Conservation (phyloP, 2,113 vertebrate genomes). For the Sebastes schlegelii region DNA sequence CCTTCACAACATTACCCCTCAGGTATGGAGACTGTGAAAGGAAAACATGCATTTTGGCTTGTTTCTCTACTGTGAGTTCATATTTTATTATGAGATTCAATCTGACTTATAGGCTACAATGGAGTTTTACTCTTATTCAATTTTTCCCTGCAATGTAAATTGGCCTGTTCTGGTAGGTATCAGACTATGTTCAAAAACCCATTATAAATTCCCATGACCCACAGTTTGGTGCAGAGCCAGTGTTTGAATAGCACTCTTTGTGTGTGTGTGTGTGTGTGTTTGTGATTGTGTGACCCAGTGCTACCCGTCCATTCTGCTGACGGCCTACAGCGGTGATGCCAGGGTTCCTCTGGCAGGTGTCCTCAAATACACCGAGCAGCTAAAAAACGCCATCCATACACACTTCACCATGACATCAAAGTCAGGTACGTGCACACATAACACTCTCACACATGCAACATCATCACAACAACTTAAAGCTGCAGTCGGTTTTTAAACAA, state of each 20-base stretch:
- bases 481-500: no score
- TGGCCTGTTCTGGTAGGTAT: neutral
- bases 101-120: no score
- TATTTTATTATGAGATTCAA: neutral
- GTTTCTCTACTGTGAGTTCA: neutral
- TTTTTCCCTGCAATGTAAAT: neutral
- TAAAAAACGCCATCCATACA: conserved; percentile 82
- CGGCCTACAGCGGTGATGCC: conserved; percentile 88
- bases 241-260: no score
- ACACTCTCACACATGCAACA: neutral
- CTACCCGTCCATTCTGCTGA: conserved; percentile 94
- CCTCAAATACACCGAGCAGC: conserved; percentile 85
- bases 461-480: neutral
- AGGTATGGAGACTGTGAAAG: conserved; percentile 81
- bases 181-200: neutral
- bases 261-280: neutral
- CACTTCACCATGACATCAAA: conserved; percentile 59
- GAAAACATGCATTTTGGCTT: neutral
- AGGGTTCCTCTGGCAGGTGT: conserved; percentile 88
- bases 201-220: no score
- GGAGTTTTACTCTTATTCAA: neutral
- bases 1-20: conserved; percentile 91
- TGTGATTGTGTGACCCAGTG: conserved; percentile 74
- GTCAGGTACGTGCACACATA: conserved; percentile 60
- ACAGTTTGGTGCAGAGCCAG: no score